phyloP scores from a whole-genome alignment of 2,888 invertebrate genomes.

The Trilocha varians region DNA sequence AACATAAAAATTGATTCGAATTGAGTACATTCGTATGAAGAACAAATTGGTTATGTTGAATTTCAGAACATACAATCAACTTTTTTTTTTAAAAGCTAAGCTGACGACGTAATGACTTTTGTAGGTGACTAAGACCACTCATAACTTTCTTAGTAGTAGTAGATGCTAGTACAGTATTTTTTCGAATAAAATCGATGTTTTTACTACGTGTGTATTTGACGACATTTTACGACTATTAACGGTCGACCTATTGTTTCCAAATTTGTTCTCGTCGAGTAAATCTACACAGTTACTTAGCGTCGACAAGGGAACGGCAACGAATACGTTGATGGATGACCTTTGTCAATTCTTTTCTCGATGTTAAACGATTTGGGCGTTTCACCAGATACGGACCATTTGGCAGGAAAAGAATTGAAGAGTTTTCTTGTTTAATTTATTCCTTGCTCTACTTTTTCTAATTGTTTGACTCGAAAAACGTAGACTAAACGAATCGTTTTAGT shows the following conservation, averaged over 20 bases:
- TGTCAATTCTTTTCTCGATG: slow-evolving; percentile 7
- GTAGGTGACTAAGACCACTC: too few species aligned
- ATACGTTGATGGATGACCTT: slow-evolving; percentile 34
- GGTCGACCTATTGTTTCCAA: slow-evolving; percentile 42
- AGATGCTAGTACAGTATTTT: too few species aligned
- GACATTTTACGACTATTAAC: slow-evolving; percentile 14
- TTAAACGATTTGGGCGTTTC: not conserved
- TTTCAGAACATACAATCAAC: not conserved
- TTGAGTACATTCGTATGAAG: not conserved
- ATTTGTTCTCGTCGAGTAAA: slow-evolving; percentile 27
- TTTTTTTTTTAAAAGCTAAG: too few species aligned
- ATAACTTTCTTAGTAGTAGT: too few species aligned
- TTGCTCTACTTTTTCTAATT: too few species aligned
- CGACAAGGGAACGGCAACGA: slow-evolving; percentile 32
- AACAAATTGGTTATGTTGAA: not conserved
- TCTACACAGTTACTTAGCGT: slow-evolving; percentile 38
- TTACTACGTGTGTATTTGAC: not conserved
- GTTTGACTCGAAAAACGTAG: too few species aligned
- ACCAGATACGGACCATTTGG: not conserved
- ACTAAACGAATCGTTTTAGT: too few species aligned
- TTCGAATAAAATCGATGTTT: too few species aligned
- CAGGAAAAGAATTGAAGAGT: too few species aligned
- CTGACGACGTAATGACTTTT: too few species aligned
- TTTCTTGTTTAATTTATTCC: too few species aligned
- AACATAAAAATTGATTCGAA: not conserved